Evolutionary conservation across 2,888 invertebrate species (phyloP), one percentile per base, ranked within the genome.

Genomic region (Plagodis pulveraria): DNA sequence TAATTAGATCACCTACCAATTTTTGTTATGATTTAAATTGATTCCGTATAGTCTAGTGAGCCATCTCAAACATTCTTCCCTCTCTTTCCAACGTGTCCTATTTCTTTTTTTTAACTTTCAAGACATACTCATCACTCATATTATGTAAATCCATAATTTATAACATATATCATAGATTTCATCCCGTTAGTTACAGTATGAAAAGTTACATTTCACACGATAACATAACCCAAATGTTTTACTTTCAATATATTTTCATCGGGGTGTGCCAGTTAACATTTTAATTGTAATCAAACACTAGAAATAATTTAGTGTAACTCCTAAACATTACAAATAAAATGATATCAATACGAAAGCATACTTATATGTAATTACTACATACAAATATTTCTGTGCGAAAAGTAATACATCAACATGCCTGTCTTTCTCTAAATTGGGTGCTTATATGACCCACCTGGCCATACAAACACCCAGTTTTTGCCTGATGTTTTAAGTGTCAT

Each of bases 291-390:
- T 42, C 7, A 8, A 48, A 33, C 12, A 44, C 35, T 50, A 42
- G 6, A 52, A 38, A 48, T 34, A 44, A 47, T 9, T 48, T 6
- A 50, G 12, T 10, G n/a, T n/a, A 11, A 34, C 22, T 42, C 10
- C 6, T 55, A 36, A 41, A 42, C 38, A 36, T 42, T 48, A 48
- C 54, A 43, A n/a, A 43, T 48, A 38, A 32, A 55, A 49, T 44
- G 40, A 56, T 50, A 56, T 56, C 41, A 50, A 56, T 50, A 12
- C 7, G 52, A 58, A 53, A 58, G 52, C 52, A n/a, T 41, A 53
- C 52, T 38, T 57, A 52, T 48, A 44, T 40, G 48, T 52, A 48
- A 42, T 33, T 38, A 44, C 48, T 58, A 58, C 43, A 49, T 52
- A 58, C 48, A 52, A 43, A 56, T 46, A 56, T 5, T 41, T 53